These are phyloP conservation scores for Rhea pennata DNA, from an alignment of 2,113 vertebrate genomes.

Conservation along the genomic window DNA sequence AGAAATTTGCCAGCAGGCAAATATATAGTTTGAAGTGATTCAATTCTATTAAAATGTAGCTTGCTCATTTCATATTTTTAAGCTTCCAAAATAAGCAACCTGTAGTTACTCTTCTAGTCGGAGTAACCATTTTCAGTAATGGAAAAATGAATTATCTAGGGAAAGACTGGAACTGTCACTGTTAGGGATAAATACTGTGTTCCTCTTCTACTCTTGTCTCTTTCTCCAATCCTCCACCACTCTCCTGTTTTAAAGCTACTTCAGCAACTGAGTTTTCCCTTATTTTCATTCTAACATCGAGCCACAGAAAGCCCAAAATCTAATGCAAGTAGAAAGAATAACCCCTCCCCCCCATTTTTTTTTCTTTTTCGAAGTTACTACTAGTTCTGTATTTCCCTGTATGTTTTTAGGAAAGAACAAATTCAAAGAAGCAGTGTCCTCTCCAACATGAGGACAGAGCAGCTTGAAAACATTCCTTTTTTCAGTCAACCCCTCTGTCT, in stretches of 20 bases:
- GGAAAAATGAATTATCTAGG: conserved; percentile 43
- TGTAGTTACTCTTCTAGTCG: conserved; percentile 44
- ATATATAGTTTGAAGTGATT: conserved; percentile 46
- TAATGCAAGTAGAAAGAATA: not conserved
- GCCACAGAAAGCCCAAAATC: not conserved
- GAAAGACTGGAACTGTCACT: not conserved
- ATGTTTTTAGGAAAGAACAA: not conserved
- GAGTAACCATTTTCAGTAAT: conserved; percentile 41
- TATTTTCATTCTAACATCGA: not conserved
- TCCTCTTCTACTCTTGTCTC: not conserved
- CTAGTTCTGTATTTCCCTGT: not conserved
- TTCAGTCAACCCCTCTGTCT: not conserved
- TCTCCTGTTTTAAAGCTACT: not conserved
- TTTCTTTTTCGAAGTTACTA: not conserved
- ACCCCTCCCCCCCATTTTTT: not conserved
- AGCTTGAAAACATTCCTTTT: not conserved
- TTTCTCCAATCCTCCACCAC: not conserved
- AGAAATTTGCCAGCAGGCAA: conserved; percentile 42
- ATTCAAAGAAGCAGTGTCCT: not conserved
- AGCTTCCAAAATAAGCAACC: conserved; percentile 25
- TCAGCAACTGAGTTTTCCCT: not conserved
- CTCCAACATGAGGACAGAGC: not conserved
- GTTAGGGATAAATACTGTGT: not conserved
- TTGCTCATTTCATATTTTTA: conserved; percentile 39
- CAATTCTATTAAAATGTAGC: conserved; percentile 29